These are phyloP conservation scores for Pantelozetes paolii DNA, from an alignment of 2,888 invertebrate species.

Conservation along the genomic window DNA sequence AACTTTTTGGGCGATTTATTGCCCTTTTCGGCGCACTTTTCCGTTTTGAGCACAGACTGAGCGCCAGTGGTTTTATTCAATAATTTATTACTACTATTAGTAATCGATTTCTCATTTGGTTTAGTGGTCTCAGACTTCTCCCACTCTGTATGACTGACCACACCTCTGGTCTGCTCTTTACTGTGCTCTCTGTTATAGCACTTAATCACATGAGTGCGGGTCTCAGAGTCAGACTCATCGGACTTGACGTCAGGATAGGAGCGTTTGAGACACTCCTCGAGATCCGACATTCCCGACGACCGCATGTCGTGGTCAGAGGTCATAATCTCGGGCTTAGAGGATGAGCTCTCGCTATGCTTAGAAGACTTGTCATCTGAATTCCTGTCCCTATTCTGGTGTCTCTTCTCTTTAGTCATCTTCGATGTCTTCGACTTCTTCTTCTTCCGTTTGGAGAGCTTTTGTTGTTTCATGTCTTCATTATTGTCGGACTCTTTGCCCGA, in stretches of 20 bases:
- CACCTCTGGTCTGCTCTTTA: slow-evolving; percentile 13
- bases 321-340: background rate
- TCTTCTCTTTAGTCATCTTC: slow-evolving; percentile 45
- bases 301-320: slow-evolving; percentile 19
- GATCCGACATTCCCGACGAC: slow-evolving; percentile 23
- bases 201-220: slow-evolving; percentile 33
- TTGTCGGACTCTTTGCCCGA: slow-evolving; percentile 40
- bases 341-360: slow-evolving; percentile 8
- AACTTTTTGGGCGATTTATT: slow-evolving; percentile 29
- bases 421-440: slow-evolving; percentile 45
- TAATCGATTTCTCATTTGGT: background rate
- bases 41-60: background rate
- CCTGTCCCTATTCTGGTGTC: slow-evolving; percentile 32
- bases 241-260: slow-evolving; percentile 27
- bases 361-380: slow-evolving; percentile 1
- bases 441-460: slow-evolving; percentile 43
- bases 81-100: slow-evolving; percentile 21
- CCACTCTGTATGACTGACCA: slow-evolving; percentile 33
- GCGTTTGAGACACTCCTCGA: slow-evolving; percentile 23
- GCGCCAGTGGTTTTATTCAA: background rate
- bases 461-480: slow-evolving; percentile 43
- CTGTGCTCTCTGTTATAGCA: slow-evolving; percentile 25
- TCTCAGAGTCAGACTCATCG: slow-evolving; percentile 32
- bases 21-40: background rate
- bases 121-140: slow-evolving; percentile 25